Conservation (phyloP, 2,113 vertebrate genomes). For the Saccopteryx bilineata region DNA sequence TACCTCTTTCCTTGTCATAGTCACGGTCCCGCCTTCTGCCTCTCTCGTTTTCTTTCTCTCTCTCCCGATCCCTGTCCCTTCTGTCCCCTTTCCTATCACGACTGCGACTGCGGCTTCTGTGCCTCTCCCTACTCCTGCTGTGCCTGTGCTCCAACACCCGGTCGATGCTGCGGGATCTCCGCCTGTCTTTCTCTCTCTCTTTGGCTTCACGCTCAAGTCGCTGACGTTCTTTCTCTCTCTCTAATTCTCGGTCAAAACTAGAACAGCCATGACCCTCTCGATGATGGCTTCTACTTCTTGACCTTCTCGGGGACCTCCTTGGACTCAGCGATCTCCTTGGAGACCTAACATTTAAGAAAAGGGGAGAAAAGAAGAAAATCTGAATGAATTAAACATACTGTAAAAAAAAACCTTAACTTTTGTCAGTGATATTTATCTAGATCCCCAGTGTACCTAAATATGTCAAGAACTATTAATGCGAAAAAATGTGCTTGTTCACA, state of each 20-base stretch:
- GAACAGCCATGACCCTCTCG: constrained; percentile 93
- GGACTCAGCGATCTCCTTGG: constrained; percentile 95
- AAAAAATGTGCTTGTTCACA: not conserved
- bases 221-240: constrained; percentile 97
- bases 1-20: constrained; percentile 93
- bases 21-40: constrained; percentile 95
- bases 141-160: constrained; percentile 88
- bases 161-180: constrained; percentile 91
- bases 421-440: not conserved
- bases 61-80: constrained; percentile 94
- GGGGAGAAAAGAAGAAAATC: constrained; percentile 13
- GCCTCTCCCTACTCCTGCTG: constrained; percentile 91
- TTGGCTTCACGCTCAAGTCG: constrained; percentile 94
- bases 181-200: constrained; percentile 91
- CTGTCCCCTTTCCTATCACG: constrained; percentile 91
- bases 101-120: constrained; percentile 90
- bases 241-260: constrained; percentile 97
- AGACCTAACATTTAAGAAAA: constrained; percentile 88
- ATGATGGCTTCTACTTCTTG: constrained; percentile 97
- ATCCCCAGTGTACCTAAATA: not conserved
- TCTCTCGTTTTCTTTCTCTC: constrained; percentile 94
- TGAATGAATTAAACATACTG: not conserved
- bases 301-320: constrained; percentile 94
- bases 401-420: not conserved
- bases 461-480: not conserved